Conservation (phyloP, 2,113 vertebrate species). For the Gasterosteus aculeatus region DNA sequence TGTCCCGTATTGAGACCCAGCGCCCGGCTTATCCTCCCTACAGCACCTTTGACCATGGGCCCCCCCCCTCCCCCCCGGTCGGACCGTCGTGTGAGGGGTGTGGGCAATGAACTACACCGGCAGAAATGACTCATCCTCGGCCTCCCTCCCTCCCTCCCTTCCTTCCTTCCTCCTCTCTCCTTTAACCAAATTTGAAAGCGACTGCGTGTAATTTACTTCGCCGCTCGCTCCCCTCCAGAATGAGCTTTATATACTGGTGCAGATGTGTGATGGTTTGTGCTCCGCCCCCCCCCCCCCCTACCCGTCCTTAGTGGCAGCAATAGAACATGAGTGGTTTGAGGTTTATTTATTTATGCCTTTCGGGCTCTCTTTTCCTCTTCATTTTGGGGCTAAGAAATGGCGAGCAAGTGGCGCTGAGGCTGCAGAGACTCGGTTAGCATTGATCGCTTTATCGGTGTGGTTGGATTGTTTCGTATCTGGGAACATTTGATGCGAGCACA, state of each 20-base stretch:
- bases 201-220: slow-evolving; percentile 62
- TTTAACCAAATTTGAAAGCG: slow-evolving; percentile 66
- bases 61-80: background rate
- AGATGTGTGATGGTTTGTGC: slow-evolving; percentile 50
- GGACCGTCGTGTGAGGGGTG: slow-evolving; percentile 33
- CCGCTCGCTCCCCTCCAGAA: slow-evolving; percentile 31
- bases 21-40: slow-evolving; percentile 66
- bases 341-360: slow-evolving; percentile 79
- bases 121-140: slow-evolving; percentile 70
- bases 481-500: slow-evolving; percentile 72
- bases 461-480: slow-evolving; percentile 75
- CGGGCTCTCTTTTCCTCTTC: slow-evolving; percentile 76
- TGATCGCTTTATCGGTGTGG: slow-evolving; percentile 79
- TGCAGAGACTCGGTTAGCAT: slow-evolving; percentile 78
- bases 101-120: slow-evolving; percentile 47
- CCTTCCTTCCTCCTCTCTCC: slow-evolving; percentile 2
- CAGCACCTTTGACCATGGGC: slow-evolving; percentile 57
- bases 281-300: background rate
- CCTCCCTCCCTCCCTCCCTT: slow-evolving; percentile 2
- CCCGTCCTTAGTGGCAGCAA: slow-evolving; percentile 54
- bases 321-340: slow-evolving; percentile 69
- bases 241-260: slow-evolving; percentile 57
- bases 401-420: slow-evolving; percentile 68
- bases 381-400: slow-evolving; percentile 74
- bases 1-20: slow-evolving; percentile 75